phyloP scores from a whole-genome alignment of 1,140 invertebrate genomes.

The Caenorhabditis inopinata region DNA sequence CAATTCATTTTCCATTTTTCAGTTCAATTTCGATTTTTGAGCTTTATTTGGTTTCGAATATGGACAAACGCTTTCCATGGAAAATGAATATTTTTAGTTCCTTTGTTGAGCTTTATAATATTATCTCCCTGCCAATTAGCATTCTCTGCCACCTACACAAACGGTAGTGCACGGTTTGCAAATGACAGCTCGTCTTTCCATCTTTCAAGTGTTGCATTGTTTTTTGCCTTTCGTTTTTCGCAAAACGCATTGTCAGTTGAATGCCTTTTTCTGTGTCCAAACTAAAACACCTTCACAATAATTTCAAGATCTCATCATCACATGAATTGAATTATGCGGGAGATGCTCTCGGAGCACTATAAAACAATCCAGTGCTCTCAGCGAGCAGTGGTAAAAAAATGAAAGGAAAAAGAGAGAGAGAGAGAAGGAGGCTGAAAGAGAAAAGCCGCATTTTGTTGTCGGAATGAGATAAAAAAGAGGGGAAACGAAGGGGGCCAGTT shows the following conservation, averaged over 20 bases:
- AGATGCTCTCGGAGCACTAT: constrained; percentile 19
- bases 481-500: constrained; percentile 8
- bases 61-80: too few relatives aligned
- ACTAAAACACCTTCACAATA: too few relatives aligned
- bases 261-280: not conserved
- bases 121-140: constrained; percentile 16
- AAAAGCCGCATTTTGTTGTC: not conserved
- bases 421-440: too few relatives aligned
- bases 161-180: constrained; percentile 9
- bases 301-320: not conserved
- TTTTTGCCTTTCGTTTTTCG: not conserved
- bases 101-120: not conserved
- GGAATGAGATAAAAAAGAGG: not conserved
- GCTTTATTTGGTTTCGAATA: too few relatives aligned
- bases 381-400: not conserved
- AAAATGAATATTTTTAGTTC: too few relatives aligned
- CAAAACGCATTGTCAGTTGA: not conserved
- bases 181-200: not conserved
- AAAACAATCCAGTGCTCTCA: constrained; percentile 5
- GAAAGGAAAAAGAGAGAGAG: not conserved
- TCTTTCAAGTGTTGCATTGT: not conserved
- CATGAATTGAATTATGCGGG: constrained; percentile 20
- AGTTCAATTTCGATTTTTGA: too few relatives aligned
- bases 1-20: too few relatives aligned
- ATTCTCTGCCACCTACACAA: constrained; percentile 15